Percentiles rank a stretch among this genome's conserved stretches.
Evolutionary conservation across 37 sponge, comb jelly and placozoan genomes (phyloP).

Genomic region (Ianthella basta): DNA sequence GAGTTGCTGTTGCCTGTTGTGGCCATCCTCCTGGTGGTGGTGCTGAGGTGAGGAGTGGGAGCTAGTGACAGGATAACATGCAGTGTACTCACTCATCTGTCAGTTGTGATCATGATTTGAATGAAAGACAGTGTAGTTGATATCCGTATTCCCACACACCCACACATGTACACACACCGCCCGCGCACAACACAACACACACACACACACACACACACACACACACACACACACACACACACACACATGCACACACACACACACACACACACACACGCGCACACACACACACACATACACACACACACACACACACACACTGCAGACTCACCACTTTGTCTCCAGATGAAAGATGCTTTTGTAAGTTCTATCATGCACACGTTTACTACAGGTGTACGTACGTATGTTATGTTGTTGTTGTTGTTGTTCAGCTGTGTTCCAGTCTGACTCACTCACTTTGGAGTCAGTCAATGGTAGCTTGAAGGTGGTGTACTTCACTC

Average conservation of each 20-base stretch:
- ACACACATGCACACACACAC: slow-evolving; percentile 21
- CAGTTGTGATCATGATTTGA: too few relatives aligned
- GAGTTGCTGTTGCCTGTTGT: too few relatives aligned
- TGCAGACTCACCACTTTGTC: not conserved
- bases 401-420: not conserved
- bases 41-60: too few relatives aligned
- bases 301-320: too few relatives aligned
- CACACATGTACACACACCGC: too few relatives aligned
- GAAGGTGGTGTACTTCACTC: not conserved
- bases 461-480: not conserved
- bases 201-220: slow-evolving; percentile 25
- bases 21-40: too few relatives aligned
- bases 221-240: slow-evolving; percentile 29
- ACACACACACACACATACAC: slow-evolving; percentile 13
- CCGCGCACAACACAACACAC: too few relatives aligned
- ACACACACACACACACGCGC: not conserved
- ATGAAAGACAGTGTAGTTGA: too few relatives aligned
- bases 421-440: not conserved
- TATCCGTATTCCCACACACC: too few relatives aligned
- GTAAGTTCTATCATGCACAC: not conserved
- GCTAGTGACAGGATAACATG: too few relatives aligned
- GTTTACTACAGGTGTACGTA: not conserved
- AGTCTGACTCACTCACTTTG: too few relatives aligned
- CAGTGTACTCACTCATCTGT: too few relatives aligned
- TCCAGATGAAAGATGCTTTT: not conserved